phyloP scores from a whole-genome alignment of 2,113 vertebrate species.

The Nothocercus julius region DNA sequence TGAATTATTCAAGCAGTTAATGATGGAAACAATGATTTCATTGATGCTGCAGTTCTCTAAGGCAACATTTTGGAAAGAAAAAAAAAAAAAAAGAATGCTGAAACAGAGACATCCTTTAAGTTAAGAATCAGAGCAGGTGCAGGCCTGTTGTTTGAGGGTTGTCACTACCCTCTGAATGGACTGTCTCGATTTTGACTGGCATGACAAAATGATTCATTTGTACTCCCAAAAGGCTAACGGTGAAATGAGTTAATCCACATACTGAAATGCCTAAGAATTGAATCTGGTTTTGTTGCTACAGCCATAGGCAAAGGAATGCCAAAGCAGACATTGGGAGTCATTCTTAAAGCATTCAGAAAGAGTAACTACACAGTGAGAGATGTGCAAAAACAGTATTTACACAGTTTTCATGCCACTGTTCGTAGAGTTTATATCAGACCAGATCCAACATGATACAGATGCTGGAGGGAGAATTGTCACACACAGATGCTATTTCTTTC shows the following conservation, averaged over 20 bases:
- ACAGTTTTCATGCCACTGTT: background rate
- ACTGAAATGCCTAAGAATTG: background rate
- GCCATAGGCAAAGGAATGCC: background rate
- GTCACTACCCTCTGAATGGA: background rate
- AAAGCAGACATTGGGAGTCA: background rate
- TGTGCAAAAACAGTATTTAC: background rate
- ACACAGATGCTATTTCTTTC: background rate
- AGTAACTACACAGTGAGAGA: background rate
- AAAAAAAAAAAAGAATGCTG: background rate
- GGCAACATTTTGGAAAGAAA: background rate
- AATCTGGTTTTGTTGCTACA: background rate
- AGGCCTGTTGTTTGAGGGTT: background rate
- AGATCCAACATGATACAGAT: background rate
- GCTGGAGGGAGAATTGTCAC: background rate
- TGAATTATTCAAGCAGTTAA: constrained; percentile 67
- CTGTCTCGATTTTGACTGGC: constrained; percentile 4
- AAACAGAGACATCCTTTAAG: constrained; percentile 47
- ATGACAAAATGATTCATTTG: constrained; percentile 10
- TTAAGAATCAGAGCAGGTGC: constrained; percentile 60
- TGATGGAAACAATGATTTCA: constrained; percentile 49
- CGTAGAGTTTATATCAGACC: background rate
- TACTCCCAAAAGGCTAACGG: background rate
- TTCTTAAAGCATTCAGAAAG: background rate
- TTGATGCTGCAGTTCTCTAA: constrained; percentile 35
- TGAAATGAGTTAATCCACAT: background rate